Evolutionary conservation across 2,113 vertebrate genomes (phyloP).

Genomic region (Baryphthengus martii): DNA sequence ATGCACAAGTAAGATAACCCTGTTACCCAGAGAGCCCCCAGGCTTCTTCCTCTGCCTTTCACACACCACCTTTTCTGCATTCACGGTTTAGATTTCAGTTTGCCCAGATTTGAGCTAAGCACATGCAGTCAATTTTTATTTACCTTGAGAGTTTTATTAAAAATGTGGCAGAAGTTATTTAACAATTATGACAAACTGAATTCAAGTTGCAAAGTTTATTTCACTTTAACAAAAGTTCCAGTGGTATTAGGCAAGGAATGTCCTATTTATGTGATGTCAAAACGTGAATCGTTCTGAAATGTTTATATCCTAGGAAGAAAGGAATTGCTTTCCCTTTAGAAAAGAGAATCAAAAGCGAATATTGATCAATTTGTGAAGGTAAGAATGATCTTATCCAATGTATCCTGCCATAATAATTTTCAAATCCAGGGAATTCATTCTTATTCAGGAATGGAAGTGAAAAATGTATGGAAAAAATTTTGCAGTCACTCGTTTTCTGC

Average conservation of each 20-base stretch:
- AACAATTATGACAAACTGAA: slow-evolving; percentile 32
- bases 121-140: slow-evolving; percentile 38
- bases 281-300: background rate
- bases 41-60: background rate
- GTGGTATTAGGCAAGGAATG: background rate
- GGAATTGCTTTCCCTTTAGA: background rate
- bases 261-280: background rate
- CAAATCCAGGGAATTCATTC: background rate
- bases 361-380: background rate
- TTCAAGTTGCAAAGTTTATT: slow-evolving; percentile 29
- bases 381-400: background rate
- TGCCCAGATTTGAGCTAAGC: background rate
- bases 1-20: slow-evolving; percentile 20
- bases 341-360: background rate
- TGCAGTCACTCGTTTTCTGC: background rate
- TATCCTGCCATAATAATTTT: background rate
- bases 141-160: background rate
- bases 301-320: background rate
- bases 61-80: background rate
- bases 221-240: background rate
- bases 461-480: background rate
- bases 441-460: background rate
- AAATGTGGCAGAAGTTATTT: background rate
- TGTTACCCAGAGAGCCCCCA: background rate
- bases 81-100: slow-evolving; percentile 39